Percentiles rank a stretch among this genome's conserved stretches.
Conservation (phyloP, 2,888 invertebrate genomes). For the Zele albiditarsus region DNA sequence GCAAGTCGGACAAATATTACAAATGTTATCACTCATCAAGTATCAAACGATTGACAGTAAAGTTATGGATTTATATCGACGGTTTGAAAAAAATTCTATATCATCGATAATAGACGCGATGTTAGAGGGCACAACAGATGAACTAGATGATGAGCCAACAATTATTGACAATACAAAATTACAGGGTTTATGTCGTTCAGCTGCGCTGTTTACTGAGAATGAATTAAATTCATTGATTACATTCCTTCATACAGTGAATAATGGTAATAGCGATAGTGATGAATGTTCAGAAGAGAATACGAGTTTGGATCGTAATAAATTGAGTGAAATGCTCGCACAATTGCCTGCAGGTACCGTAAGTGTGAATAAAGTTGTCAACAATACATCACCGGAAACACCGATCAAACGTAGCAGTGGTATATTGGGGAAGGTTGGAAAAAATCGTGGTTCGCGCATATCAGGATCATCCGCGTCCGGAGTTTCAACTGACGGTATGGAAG, state of each 20-base stretch:
- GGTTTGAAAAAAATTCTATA: conserved; percentile 87
- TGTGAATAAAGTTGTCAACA: conserved; percentile 57
- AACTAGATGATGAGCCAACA: conserved; percentile 73
- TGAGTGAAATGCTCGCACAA: conserved; percentile 73
- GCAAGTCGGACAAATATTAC: conserved; percentile 94
- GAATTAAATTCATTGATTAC: conserved; percentile 79
- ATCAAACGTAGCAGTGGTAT: conserved; percentile 63
- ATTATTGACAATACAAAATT: conserved; percentile 73
- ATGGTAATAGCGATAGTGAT: conserved; percentile 60
- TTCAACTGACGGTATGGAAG: conserved; percentile 61
- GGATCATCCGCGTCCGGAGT: conserved; percentile 63
- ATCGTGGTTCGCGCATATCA: conserved; percentile 59
- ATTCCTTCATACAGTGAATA: conserved; percentile 74
- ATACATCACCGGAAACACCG: conserved; percentile 62
- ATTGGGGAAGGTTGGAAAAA: conserved; percentile 69
- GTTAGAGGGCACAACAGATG: conserved; percentile 73
- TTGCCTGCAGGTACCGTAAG: conserved; percentile 67
- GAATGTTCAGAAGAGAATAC: conserved; percentile 37
- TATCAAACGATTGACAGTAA: conserved; percentile 86
- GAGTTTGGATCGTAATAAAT: conserved; percentile 72
- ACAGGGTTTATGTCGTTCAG: conserved; percentile 78
- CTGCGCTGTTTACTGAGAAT: conserved; percentile 80
- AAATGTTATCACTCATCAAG: conserved; percentile 90
- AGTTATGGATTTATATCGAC: conserved; percentile 83
- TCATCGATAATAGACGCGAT: conserved; percentile 85